Evolutionary conservation across 2,113 vertebrate species (phyloP).

Genomic region (Hypanus sabinus): DNA sequence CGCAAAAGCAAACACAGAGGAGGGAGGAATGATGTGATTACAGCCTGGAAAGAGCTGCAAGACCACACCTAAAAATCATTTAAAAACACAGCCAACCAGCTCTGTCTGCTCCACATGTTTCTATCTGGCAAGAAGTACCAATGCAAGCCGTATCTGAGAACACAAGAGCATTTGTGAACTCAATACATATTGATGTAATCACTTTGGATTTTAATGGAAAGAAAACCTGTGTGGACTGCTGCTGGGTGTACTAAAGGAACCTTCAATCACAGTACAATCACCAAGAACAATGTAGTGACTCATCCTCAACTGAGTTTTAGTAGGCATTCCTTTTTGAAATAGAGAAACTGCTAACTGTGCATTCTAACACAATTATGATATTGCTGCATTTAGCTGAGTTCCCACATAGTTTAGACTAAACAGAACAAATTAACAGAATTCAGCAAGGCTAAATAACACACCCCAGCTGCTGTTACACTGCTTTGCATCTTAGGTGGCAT

Average conservation of each 20-base stretch:
- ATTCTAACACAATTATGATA: background rate
- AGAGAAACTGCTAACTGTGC: background rate
- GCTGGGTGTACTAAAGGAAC: background rate
- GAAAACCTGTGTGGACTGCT: slow-evolving; percentile 20
- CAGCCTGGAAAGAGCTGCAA: slow-evolving; percentile 22
- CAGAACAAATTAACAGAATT: background rate
- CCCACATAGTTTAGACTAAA: background rate
- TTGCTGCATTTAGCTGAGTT: background rate
- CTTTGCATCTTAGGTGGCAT: background rate
- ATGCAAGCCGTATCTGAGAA: slow-evolving; percentile 23
- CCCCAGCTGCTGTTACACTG: background rate
- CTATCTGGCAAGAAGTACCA: slow-evolving; percentile 30
- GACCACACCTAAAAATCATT: slow-evolving; percentile 33
- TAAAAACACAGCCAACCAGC: slow-evolving; percentile 20
- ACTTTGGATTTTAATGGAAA: slow-evolving; percentile 25
- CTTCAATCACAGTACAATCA: background rate
- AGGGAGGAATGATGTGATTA: slow-evolving; percentile 19
- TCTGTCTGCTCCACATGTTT: slow-evolving; percentile 34
- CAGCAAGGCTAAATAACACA: background rate
- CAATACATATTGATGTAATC: slow-evolving; percentile 36
- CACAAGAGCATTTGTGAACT: slow-evolving; percentile 32
- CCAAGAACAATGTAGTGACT: background rate
- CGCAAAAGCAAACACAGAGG: background rate
- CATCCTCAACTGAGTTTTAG: background rate
- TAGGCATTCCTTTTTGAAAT: background rate